A percentile compares a stretch with the other conserved stretches of the same genome.
These are phyloP conservation scores for Nomada flava DNA, from an alignment of 2,888 invertebrate species.

Conservation along the genomic window DNA sequence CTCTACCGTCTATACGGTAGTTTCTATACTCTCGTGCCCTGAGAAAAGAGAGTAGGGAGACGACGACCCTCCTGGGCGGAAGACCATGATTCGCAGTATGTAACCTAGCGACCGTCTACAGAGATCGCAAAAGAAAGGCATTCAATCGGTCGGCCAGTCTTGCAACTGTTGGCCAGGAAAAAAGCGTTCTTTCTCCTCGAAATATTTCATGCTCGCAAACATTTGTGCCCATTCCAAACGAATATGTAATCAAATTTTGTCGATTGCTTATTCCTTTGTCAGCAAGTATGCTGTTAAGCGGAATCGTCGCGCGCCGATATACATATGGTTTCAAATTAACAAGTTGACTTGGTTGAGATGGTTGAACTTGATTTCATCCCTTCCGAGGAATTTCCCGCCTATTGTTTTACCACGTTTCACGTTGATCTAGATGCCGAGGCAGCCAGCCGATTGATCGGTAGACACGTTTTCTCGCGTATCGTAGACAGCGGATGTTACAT, in stretches of 20 bases:
- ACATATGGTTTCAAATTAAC: conserved; percentile 8
- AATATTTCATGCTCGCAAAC: conserved; percentile 1
- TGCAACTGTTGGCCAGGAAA: conserved; percentile 22
- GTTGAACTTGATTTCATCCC: conserved; percentile 2
- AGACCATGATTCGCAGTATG: conserved; percentile 54
- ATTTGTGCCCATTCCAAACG: conserved; percentile 1
- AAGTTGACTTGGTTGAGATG: no score
- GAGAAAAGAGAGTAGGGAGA: conserved; percentile 59
- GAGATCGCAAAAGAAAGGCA: conserved; percentile 56
- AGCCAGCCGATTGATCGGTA: conserved; percentile 53
- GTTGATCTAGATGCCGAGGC: conserved; percentile 43
- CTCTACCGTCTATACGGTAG: conserved; percentile 38
- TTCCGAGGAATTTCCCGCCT: conserved; percentile 40
- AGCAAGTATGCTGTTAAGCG: not conserved
- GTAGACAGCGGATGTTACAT: conserved; percentile 42
- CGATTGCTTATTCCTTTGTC: conserved; percentile 21
- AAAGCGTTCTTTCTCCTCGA: not conserved
- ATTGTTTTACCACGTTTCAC: conserved; percentile 45
- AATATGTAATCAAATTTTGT: conserved; percentile 31
- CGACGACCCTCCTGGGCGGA: conserved; percentile 64
- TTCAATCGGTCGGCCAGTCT: conserved; percentile 51
- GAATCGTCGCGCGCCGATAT: conserved; percentile 9
- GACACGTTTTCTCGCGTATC: conserved; percentile 52
- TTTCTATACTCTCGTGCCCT: conserved; percentile 46
- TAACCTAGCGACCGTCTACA: conserved; percentile 69